Evolutionary conservation across 35 echinoderm and acorn worm species (phyloP), one percentile per base, ranked within the genome.

Genomic region (Lytechinus variegatus): DNA sequence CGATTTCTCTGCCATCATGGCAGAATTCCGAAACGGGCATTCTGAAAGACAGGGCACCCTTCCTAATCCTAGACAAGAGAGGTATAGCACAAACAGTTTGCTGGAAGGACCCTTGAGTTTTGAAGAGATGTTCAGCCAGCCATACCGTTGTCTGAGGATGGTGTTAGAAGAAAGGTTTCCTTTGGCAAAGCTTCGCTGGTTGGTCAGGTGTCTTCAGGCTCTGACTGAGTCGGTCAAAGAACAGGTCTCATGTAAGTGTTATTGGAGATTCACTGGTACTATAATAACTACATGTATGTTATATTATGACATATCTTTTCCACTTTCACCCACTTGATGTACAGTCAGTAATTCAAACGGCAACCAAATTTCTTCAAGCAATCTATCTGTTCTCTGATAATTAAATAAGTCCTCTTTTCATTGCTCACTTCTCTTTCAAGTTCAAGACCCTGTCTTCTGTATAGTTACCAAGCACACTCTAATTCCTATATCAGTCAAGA

Each of bases 141-240:
- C 97, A 0, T 97, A 96, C 89, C n/a, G 96, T 4, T 97, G 91
- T 86, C 95, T 97, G 51, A 86, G 87, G 14, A 72, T 97, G 54
- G 97, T 91, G 0, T 66, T 97, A 52, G 86, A 97, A 52, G 95
- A 97, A 29, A 60, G 94, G 4, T 86, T 97, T 1, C 97, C 97
- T 4, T 94, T 94, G 27, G 57, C 93, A 6, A 97, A 97, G 51
- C 92, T 97, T 27, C 97, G 95, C 52, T 97, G 92, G 97, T 57
- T 97, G 54, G 94, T 87, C 54, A 94, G 57, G 53, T 97, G 97
- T 94, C 28, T 97, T 16, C 89, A 96, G 29, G 95, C 96, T 71
- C 58, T 97, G 21, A 94, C 95, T 86, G 89, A 87, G 24, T 87
- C 92, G 61, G 97, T 94, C 8, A 94, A 97, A 89, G 87, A 94